phyloP scores from a whole-genome alignment of 2,888 invertebrate genomes.

The Agrilus cyanescens region DNA sequence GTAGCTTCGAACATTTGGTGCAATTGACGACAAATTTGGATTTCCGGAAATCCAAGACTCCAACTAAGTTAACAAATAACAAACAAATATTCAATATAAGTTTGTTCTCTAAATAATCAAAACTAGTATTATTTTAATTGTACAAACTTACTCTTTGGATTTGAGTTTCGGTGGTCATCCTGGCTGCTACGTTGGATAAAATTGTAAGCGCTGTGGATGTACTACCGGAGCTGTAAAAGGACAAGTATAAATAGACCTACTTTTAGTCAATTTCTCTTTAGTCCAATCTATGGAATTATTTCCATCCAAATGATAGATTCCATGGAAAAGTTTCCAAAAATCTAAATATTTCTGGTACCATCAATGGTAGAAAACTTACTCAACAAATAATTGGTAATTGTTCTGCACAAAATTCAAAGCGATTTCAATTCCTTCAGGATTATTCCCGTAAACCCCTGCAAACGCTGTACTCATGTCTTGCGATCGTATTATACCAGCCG shows the following conservation, averaged over 20 bases:
- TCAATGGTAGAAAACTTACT: conserved; percentile 2
- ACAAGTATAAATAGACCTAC: too few species aligned
- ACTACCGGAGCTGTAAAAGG: conserved; percentile 25
- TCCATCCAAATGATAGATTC: too few species aligned
- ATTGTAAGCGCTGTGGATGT: conserved; percentile 35
- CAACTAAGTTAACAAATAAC: too few species aligned
- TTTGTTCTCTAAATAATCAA: neutral
- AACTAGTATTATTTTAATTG: too few species aligned
- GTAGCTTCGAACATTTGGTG: too few species aligned
- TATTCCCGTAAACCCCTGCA: conserved; percentile 40
- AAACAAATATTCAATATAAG: too few species aligned
- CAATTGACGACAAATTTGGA: too few species aligned
- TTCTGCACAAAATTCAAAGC: conserved; percentile 40
- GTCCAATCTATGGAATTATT: too few species aligned
- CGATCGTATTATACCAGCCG: conserved; percentile 35
- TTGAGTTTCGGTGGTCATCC: conserved; percentile 21
- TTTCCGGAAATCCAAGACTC: too few species aligned
- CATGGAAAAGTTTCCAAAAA: too few species aligned
- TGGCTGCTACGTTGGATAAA: conserved; percentile 21
- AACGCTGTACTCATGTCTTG: conserved; percentile 38
- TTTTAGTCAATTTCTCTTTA: too few species aligned
- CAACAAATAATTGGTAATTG: conserved; percentile 24
- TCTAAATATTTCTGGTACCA: too few species aligned
- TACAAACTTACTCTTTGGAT: conserved; percentile 17
- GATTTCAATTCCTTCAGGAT: conserved; percentile 39